Percentiles rank a stretch among this genome's conserved stretches.
phyloP scores from a whole-genome alignment of 2,888 invertebrate species.

The Dicycla oo region DNA sequence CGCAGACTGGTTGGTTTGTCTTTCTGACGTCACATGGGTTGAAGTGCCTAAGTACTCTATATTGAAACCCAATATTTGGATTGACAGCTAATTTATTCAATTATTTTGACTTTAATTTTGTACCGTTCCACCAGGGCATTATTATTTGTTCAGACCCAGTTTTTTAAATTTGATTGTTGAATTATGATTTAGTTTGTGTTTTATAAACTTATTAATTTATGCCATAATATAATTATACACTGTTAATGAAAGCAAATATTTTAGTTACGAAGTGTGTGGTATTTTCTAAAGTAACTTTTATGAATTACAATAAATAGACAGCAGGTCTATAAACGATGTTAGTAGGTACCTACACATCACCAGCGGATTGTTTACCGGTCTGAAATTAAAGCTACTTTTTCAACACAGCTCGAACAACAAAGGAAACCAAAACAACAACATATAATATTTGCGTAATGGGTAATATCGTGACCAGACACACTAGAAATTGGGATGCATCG shows the following conservation, averaged over 20 bases:
- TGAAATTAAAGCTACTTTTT: neutral
- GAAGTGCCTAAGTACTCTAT: constrained; percentile 10
- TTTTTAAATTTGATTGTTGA: neutral
- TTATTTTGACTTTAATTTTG: neutral
- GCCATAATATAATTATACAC: no score
- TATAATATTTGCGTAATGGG: constrained; percentile 33
- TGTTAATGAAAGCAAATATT: no score
- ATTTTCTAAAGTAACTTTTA: neutral
- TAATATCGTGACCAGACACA: constrained; percentile 44
- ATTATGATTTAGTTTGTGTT: neutral
- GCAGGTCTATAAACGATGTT: neutral
- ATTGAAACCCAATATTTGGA: constrained; percentile 16
- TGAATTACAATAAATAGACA: neutral
- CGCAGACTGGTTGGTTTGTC: constrained; percentile 40
- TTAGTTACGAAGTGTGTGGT: neutral
- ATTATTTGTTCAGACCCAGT: neutral
- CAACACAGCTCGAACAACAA: neutral
- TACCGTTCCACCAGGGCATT: neutral
- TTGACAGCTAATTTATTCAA: neutral
- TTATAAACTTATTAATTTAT: neutral
- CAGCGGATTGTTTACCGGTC: neutral
- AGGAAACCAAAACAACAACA: constrained; percentile 12
- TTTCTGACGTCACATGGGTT: constrained; percentile 21
- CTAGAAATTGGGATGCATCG: constrained; percentile 60
- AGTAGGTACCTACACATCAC: neutral